These are phyloP conservation scores for Ficedula albicollis DNA, from an alignment of 2,797 vertebrate genomes.

Conservation along the genomic window DNA sequence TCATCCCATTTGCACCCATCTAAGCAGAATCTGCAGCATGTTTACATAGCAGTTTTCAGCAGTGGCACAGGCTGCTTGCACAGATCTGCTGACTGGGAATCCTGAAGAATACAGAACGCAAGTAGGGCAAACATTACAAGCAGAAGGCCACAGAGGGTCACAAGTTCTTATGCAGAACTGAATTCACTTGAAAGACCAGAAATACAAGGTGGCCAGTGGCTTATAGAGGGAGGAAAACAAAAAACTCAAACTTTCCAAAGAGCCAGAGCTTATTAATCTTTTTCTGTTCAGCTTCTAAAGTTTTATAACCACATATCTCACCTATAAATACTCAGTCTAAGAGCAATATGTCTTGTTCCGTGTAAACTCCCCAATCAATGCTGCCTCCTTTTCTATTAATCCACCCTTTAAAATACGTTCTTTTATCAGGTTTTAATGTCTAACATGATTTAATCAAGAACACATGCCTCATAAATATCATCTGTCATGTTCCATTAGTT, in stretches of 20 bases:
- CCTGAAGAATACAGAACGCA: background rate
- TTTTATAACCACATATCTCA: conserved; percentile 52
- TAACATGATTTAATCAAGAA: conserved; percentile 83
- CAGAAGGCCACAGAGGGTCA: background rate
- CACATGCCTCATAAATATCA: conserved; percentile 84
- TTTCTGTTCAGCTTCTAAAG: conserved; percentile 38
- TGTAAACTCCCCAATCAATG: conserved; percentile 67
- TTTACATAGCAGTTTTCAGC: background rate
- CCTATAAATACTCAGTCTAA: conserved; percentile 48
- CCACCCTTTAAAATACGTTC: conserved; percentile 76
- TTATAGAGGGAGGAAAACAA: conserved; percentile 29
- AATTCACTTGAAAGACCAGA: conserved; percentile 32
- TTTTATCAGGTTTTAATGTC: conserved; percentile 84
- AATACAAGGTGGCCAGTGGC: background rate
- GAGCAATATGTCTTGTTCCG: conserved; percentile 50
- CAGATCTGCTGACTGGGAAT: background rate
- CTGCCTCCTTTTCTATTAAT: conserved; percentile 75
- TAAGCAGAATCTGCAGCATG: background rate
- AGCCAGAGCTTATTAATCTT: conserved; percentile 38
- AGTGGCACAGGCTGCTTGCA: background rate
- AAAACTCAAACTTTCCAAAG: conserved; percentile 30
- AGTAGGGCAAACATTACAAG: background rate
- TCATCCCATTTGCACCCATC: background rate
- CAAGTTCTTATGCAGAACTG: background rate
- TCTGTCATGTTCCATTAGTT: conserved; percentile 83